These are phyloP conservation scores for Acrocyrtus sp. DNA, from an alignment of 2,888 invertebrate genomes.

Conservation along the genomic window DNA sequence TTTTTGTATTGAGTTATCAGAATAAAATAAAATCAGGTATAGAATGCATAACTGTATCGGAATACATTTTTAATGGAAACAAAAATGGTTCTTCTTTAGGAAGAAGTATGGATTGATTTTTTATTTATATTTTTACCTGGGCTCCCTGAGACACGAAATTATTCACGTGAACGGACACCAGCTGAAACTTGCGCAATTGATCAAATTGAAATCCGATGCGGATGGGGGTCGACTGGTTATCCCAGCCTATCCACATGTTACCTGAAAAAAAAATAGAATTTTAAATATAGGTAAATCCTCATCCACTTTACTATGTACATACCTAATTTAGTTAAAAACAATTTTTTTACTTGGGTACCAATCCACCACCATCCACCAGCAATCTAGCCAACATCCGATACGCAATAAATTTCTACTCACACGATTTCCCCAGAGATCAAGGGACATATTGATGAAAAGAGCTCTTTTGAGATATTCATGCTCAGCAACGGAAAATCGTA, in stretches of 20 bases:
- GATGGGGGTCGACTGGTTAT: conserved; percentile 75
- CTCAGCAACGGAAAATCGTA: too few relatives aligned
- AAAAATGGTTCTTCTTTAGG: not conserved
- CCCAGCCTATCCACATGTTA: conserved; percentile 88
- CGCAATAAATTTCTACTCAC: too few relatives aligned
- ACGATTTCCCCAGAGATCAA: too few relatives aligned
- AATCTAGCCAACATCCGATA: too few relatives aligned
- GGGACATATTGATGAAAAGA: too few relatives aligned
- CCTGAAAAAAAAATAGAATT: conserved; percentile 53
- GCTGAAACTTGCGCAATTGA: conserved; percentile 77
- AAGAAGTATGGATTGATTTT: not conserved
- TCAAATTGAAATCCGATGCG: conserved; percentile 86
- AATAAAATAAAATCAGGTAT: conserved; percentile 9
- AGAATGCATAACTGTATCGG: not conserved
- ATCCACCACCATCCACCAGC: too few relatives aligned
- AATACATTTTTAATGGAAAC: not conserved
- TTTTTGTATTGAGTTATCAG: conserved; percentile 21
- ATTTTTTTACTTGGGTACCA: too few relatives aligned
- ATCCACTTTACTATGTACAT: too few relatives aligned
- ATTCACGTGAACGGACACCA: conserved; percentile 79
- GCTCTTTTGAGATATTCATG: too few relatives aligned
- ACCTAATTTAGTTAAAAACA: too few relatives aligned
- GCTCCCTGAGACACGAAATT: conserved; percentile 84
- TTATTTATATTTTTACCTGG: conserved; percentile 70
- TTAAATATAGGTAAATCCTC: too few relatives aligned